Base-by-base conservation (phyloP, 37 sponge, comb jelly and placozoan genomes). In the Oopsacas minuta region DNA sequence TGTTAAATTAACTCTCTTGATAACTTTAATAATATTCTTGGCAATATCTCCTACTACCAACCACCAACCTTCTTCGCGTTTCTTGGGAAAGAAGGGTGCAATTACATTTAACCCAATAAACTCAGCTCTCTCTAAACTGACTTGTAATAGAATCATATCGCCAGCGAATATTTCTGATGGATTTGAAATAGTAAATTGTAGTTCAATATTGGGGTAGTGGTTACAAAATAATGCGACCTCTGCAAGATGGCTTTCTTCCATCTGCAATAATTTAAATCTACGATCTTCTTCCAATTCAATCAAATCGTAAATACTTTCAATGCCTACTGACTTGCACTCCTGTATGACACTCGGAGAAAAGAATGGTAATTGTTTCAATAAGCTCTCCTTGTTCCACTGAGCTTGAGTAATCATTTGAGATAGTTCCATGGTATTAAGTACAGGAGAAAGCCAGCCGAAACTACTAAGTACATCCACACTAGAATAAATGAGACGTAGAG, bases 11-110 rank as follows among this genome's bases (percentile, higher is more conserved):
- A 98, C 84, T 28, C 96, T 86, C 88, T 98, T 98, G 89, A 98
- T 98, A 20, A 61, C 75, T 12, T 61, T 61, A 61, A 61, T 61
- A 25, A 61, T 34, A 61, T 61, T 61, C 39, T 39, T 38, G 10
- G 39, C 82, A 36, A 34, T 22, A 36, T 98, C 94, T 1, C 99
- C 99, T 49, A 98, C 86, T 0, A 98, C 99, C 37, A 98, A 82
- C 99, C 99, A 98, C 99, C 99, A 98, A 10, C 99, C 99, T 82
- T 98, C 99, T 52, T 98, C 96, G 0, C 96, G 91, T 88, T 93
- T 95, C 86, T 92, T 91, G 37, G 99, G 96, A 84, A 95, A 98
- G 89, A 95, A 95, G 0, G 99, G 99, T 35, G 99, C 96, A 39
- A 98, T 90, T 20, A 98, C 99, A 83, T 92, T 89, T 7, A 90